phyloP scores from a whole-genome alignment of 2,888 invertebrate species.

The Choreutis nemorana region DNA sequence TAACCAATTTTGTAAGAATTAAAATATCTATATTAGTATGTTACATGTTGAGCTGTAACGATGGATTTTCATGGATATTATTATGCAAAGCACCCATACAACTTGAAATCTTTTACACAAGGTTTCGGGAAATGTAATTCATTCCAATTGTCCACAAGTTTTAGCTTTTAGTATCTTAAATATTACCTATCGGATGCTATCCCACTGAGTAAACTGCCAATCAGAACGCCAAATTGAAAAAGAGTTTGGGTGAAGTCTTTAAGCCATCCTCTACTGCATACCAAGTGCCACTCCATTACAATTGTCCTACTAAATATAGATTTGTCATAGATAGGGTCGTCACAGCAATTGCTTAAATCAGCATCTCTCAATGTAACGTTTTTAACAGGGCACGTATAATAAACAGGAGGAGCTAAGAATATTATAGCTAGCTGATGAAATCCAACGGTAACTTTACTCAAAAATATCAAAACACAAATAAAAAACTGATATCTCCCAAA shows the following conservation, averaged over 20 bases:
- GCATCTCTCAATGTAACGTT: too few relatives aligned
- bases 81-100: too few relatives aligned
- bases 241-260: constrained; percentile 75
- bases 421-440: constrained; percentile 61
- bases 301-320: constrained; percentile 72
- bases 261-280: constrained; percentile 70
- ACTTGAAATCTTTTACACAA: too few relatives aligned
- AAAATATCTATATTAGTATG: too few relatives aligned
- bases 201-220: constrained; percentile 76
- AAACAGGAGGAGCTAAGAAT: constrained; percentile 49
- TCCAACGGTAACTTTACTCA: constrained; percentile 55
- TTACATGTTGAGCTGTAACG: too few relatives aligned
- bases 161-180: too few relatives aligned
- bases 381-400: constrained; percentile 31
- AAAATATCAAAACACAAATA: constrained; percentile 42
- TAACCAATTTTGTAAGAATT: too few relatives aligned
- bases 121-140: too few relatives aligned
- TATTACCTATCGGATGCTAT: constrained; percentile 73
- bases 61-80: too few relatives aligned
- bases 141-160: too few relatives aligned
- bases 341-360: constrained; percentile 61
- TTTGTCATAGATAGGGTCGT: constrained; percentile 65
- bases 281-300: constrained; percentile 76
- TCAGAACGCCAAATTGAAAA: constrained; percentile 77
- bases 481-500: constrained; percentile 42